A percentile compares a stretch with the other conserved stretches of the same genome.
These are phyloP conservation scores for Macrobrachium rosenbergii DNA, from an alignment of 1,140 invertebrate genomes.

Conservation along the genomic window DNA sequence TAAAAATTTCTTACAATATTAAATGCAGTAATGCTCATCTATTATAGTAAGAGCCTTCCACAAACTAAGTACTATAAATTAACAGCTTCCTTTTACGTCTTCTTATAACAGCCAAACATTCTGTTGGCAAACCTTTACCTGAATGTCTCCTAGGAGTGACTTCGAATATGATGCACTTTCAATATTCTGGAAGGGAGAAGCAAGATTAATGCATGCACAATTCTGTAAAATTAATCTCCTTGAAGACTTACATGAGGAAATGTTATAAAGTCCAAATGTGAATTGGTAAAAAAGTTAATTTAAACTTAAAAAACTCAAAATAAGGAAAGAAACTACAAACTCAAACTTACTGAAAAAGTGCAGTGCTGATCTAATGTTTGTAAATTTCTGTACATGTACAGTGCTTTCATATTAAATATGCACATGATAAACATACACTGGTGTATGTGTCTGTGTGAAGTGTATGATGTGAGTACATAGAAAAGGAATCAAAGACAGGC, in stretches of 20 bases:
- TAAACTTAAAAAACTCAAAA: no score
- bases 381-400: no score
- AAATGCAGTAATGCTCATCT: no score
- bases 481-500: no score
- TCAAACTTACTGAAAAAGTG: no score
- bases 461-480: no score
- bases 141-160: conserved; percentile 35
- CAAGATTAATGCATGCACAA: conserved; percentile 26
- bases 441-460: no score
- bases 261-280: not conserved
- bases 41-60: not conserved
- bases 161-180: conserved; percentile 28
- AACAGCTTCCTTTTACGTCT: conserved; percentile 4
- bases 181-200: conserved; percentile 40
- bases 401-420: no score
- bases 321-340: no score
- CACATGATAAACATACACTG: no score
- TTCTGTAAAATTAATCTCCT: not conserved
- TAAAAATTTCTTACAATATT: no score
- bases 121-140: conserved; percentile 35
- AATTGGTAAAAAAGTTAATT: not conserved
- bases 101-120: not conserved
- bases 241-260: not conserved
- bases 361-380: no score
- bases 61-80: not conserved